Evolutionary conservation across 2,888 invertebrate species (phyloP), one percentile per base, ranked within the genome.

Genomic region (Melanargia galathea): DNA sequence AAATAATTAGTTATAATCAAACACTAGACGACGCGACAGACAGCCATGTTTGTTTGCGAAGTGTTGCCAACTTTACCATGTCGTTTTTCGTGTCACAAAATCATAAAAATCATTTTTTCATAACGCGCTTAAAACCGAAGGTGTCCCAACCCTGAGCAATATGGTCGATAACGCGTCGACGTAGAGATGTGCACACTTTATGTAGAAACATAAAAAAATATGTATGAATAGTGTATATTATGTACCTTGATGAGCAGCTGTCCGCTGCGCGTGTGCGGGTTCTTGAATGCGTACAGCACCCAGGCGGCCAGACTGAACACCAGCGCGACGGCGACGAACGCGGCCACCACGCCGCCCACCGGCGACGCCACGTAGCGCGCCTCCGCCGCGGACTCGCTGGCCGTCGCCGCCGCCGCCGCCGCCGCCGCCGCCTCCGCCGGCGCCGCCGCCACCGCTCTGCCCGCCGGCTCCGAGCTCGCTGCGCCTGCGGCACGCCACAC

Each of bases 211-310:
- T n/a, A n/a, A n/a, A n/a, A n/a, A n/a, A n/a, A n/a, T n/a, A n/a
- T n/a, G n/a, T n/a, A n/a, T n/a, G n/a, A n/a, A n/a, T n/a, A n/a
- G n/a, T n/a, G n/a, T n/a, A n/a, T n/a, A n/a, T n/a, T n/a, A 11
- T 1, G 24, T 88, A 98, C 98, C 95, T 97, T 96, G 79, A 99
- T 99, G 60, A 99, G 94, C 78, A 99, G 94, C 87, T 99, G 98
- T 67, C 99, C 99, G 73, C 98, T 98, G 57, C 96, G 94, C 6
- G 98, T 97, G 80, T 98, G 98, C 1, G 99, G 99, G 91, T 98
- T 97, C 80, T 96, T 95, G 91, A 99, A 99, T 4, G 99, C 99
- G 84, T 99, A 99, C 18, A 96, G 87, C 18, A 95, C 86, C 99
- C 99, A 99, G 8, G 94, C 93, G 26, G 92, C 93, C n/a, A 95